Base-by-base conservation (phyloP, 2,888 invertebrate species). In the Tipula unca region DNA sequence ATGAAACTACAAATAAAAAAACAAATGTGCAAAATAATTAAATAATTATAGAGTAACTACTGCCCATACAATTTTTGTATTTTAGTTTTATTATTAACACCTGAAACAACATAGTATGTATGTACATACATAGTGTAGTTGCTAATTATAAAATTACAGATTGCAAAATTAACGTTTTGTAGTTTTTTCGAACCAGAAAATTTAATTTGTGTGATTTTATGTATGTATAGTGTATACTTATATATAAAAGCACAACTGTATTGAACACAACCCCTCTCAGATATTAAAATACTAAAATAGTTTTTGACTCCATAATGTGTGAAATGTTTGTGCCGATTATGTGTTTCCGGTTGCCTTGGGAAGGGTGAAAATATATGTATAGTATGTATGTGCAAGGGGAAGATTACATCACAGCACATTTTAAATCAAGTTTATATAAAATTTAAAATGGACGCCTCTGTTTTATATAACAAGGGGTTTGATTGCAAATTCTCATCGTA, bases 121-220 rank as follows among this genome's bases (percentile, higher is more conserved):
- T 32, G n/a, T n/a, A 17, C 8, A 48, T 42, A 42, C 14, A 48
- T 4, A 4, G 48, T 48, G 6, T 25, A 69, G 69, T 69, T 48
- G 69, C 69, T 69, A 69, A 69, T 69, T 69, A 69, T 69, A 69
- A 69, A 69, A 69, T 69, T 69, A 10, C 25, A 20, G 69, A 69
- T 69, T 69, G 69, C 69, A 69, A 69, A 69, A 69, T 69, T 25
- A 69, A 69, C 69, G 69, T 69, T 69, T 69, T 69, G 69, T 69
- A 69, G 69, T 69, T 69, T 25, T 69, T 25, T 69, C 69, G 69
- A 69, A 69, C 69, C 69, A 69, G 69, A 69, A 69, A 69, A 69
- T 25, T 20, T 69, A 3, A 69, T 69, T 69, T 25, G 20, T 25
- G 10, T 25, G 25, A 69, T 69, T 48, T 48, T 48, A 6, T 48